These are phyloP conservation scores for Eidolon dupreanum DNA, from an alignment of 2,797 vertebrate species.

Conservation along the genomic window DNA sequence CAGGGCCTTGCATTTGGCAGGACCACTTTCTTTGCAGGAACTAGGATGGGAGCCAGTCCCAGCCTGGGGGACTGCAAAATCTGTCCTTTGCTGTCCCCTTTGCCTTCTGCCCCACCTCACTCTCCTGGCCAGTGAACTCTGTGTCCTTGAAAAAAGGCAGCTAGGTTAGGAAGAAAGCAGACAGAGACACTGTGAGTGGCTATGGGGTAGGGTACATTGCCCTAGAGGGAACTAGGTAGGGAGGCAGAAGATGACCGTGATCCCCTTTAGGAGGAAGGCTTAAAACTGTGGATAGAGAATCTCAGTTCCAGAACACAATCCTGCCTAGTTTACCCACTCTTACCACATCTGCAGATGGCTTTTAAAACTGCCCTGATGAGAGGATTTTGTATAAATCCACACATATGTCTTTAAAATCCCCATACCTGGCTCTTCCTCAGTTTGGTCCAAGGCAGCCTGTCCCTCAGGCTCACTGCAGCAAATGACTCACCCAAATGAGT, in stretches of 20 bases:
- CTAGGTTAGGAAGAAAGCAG: neutral
- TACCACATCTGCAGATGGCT: neutral
- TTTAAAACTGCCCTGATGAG: neutral
- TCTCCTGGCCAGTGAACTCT: neutral
- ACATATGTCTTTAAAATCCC: neutral
- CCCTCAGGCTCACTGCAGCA: neutral
- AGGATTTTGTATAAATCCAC: neutral
- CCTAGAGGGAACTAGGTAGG: neutral
- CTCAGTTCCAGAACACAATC: neutral
- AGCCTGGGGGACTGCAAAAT: neutral
- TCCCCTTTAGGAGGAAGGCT: neutral
- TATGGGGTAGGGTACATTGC: neutral
- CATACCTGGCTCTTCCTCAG: neutral
- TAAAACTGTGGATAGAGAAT: neutral
- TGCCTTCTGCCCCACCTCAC: neutral
- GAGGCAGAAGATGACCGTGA: neutral
- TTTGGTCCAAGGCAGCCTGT: neutral
- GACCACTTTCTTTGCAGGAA: conserved; percentile 41
- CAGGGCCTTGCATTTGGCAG: neutral
- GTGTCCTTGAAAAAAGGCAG: neutral
- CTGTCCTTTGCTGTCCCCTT: neutral
- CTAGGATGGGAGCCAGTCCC: neutral
- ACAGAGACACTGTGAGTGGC: neutral
- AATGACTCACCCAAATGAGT: neutral
- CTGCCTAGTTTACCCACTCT: neutral